Evolutionary conservation across 2,797 vertebrate species (phyloP).

Genomic region (Dermochelys coriacea): DNA sequence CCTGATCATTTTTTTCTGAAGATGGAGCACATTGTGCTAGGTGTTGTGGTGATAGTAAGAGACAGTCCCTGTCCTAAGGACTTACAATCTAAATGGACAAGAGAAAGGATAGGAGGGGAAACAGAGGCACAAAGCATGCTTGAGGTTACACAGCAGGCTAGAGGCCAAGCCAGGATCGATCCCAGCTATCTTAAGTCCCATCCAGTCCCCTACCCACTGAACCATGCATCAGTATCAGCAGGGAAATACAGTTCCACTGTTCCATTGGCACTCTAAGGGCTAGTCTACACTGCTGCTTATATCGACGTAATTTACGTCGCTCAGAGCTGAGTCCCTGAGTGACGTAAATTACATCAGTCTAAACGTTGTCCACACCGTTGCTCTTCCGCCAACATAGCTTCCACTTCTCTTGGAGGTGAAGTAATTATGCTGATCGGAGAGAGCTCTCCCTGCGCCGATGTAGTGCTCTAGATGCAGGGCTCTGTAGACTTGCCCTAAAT

Average conservation of each 20-base stretch:
- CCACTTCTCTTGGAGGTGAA: too few species aligned
- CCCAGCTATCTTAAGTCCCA: background rate
- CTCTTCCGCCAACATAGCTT: too few species aligned
- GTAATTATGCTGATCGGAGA: too few species aligned
- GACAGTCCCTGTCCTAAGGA: too few species aligned
- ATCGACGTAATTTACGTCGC: too few species aligned
- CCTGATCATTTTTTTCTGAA: background rate
- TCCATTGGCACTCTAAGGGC: background rate
- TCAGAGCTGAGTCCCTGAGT: too few species aligned
- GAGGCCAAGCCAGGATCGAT: accelerated
- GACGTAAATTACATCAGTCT: too few species aligned
- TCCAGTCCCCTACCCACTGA: accelerated
- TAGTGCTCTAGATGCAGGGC: too few species aligned
- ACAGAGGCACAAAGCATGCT: background rate
- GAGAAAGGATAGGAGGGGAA: background rate
- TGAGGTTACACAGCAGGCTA: background rate
- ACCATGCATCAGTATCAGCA: background rate
- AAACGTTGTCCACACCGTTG: too few species aligned
- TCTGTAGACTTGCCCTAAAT: background rate
- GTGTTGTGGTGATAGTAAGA: background rate
- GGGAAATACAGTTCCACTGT: accelerated
- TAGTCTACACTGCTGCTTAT: too few species aligned
- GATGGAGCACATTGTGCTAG: background rate
- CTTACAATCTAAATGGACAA: background rate
- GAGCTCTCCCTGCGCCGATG: too few species aligned